A percentile compares a stretch with the other conserved stretches of the same genome.
Evolutionary conservation across 37 sponge, comb jelly and placozoan species (phyloP).

Genomic region (Lycopodina hypogea): DNA sequence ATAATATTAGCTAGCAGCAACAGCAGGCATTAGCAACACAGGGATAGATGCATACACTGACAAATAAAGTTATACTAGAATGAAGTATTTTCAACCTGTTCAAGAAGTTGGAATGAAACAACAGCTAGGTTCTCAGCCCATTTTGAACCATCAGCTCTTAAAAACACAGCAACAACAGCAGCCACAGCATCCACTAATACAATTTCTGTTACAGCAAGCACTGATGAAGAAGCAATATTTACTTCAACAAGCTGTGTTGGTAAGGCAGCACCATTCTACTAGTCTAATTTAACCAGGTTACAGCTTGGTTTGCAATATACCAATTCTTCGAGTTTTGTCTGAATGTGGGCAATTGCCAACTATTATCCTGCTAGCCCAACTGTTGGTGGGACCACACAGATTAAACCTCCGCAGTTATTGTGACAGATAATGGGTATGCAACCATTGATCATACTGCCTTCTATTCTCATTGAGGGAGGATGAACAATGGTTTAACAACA

Average conservation of each 20-base stretch:
- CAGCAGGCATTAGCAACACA: background rate
- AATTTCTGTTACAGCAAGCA: slow-evolving; percentile 9
- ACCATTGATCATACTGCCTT: background rate
- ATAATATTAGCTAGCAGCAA: background rate
- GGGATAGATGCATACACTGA: background rate
- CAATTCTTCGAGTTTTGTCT: background rate
- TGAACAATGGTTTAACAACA: no score
- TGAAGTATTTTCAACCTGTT: background rate
- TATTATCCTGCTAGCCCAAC: background rate
- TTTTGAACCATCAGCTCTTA: background rate
- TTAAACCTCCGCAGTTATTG: background rate
- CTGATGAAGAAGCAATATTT: slow-evolving; percentile 30
- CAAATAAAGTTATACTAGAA: background rate
- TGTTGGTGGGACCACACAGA: background rate
- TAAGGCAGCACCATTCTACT: no score
- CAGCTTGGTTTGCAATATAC: background rate
- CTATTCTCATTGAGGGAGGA: no score
- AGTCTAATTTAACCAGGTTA: background rate
- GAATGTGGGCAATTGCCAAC: no score
- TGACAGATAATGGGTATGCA: background rate
- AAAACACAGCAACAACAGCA: background rate
- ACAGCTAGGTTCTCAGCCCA: slow-evolving; percentile 9
- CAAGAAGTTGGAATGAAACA: background rate
- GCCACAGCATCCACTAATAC: background rate
- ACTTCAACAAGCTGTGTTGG: slow-evolving; percentile 16